Evolutionary conservation across 2,797 vertebrate species (phyloP).

Genomic region (Bradypus variegatus): DNA sequence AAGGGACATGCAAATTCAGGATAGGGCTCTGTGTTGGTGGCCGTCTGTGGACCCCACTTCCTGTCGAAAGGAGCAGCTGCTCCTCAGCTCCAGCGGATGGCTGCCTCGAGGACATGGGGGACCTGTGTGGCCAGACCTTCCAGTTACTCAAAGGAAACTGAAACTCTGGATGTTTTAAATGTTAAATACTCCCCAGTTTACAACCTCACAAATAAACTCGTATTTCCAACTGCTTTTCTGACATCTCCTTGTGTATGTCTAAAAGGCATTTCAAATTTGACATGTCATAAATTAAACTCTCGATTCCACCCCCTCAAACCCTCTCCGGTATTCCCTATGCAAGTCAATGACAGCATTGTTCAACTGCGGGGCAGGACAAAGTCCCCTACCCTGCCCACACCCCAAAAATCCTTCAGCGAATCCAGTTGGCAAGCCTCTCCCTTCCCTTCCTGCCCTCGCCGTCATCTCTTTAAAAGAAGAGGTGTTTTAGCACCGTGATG

Average conservation of each 20-base stretch:
- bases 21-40: no score
- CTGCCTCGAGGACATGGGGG: fast-evolving
- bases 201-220: not conserved
- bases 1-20: not conserved
- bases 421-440: fast-evolving
- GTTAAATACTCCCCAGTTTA: not conserved
- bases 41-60: not conserved
- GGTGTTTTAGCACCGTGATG: not conserved
- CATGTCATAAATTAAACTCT: not conserved
- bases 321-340: no score
- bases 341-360: not conserved
- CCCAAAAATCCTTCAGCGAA: not conserved
- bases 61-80: not conserved
- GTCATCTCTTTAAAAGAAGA: not conserved
- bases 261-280: not conserved
- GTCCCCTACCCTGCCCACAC: not conserved
- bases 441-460: not conserved
- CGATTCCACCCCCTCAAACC: not conserved
- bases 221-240: not conserved
- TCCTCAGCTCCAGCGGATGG: fast-evolving
- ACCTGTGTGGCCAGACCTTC: not conserved
- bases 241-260: not conserved
- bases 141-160: not conserved
- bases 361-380: no score
- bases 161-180: not conserved